Percentiles rank a stretch among this genome's conserved stretches.
Evolutionary conservation across 1,140 invertebrate genomes (phyloP).

Genomic region (Stenopsyche tienmushanensis): DNA sequence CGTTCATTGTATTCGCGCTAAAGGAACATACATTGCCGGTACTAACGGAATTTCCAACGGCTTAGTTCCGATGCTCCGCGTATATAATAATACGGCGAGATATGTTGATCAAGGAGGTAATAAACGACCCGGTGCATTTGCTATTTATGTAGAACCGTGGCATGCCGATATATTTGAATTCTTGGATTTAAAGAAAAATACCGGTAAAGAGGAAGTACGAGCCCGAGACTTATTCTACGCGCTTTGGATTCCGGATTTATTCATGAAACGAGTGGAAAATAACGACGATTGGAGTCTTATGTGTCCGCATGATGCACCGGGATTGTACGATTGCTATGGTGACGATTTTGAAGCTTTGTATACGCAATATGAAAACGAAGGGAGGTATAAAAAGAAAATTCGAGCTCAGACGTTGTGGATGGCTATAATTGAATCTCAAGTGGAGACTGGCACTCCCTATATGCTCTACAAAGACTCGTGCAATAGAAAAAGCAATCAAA

Average conservation of each 20-base stretch:
- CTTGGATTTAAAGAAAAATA: conserved; percentile 92
- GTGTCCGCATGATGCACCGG: conserved; percentile 94
- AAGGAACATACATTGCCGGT: conserved; percentile 89
- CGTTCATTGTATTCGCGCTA: conserved; percentile 93
- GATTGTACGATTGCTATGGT: conserved; percentile 89
- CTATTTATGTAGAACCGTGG: conserved; percentile 98
- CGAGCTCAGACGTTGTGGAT: conserved; percentile 91
- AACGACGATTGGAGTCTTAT: conserved; percentile 92
- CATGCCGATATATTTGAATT: conserved; percentile 98
- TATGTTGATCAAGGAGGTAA: conserved; percentile 99
- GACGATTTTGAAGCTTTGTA: conserved; percentile 94
- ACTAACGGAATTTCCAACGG: conserved; percentile 96
- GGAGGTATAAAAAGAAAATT: conserved; percentile 73
- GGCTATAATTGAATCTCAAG: conserved; percentile 92
- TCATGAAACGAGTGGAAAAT: conserved; percentile 93
- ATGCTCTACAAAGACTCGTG: conserved; percentile 98
- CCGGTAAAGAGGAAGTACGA: conserved; percentile 88
- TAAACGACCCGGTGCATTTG: conserved; percentile 98
- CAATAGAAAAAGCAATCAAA: conserved; percentile 96
- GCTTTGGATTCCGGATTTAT: conserved; percentile 98
- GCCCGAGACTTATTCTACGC: conserved; percentile 98
- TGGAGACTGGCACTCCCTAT: conserved; percentile 98
- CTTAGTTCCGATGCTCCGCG: conserved; percentile 94
- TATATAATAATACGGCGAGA: conserved; percentile 94
- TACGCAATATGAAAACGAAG: conserved; percentile 83